These are phyloP conservation scores for Chrysolina americana DNA, from an alignment of 2,888 invertebrate genomes.

Conservation along the genomic window DNA sequence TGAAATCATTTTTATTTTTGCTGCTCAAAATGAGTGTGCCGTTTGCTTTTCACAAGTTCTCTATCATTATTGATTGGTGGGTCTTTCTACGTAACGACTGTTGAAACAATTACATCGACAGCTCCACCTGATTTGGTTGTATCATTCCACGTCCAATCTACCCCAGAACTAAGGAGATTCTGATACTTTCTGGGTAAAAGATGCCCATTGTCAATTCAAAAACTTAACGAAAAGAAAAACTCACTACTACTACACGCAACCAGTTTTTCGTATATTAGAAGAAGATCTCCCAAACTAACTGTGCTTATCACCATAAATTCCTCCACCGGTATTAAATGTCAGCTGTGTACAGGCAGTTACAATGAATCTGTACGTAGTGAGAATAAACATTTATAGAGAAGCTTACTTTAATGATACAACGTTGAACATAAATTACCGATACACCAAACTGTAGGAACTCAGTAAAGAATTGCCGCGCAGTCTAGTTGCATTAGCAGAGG, in stretches of 20 bases:
- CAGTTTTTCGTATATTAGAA: not conserved
- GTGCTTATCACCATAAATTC: not conserved
- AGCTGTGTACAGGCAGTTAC: not conserved
- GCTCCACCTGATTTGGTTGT: too few species aligned
- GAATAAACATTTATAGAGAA: constrained; percentile 39
- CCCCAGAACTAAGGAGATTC: too few species aligned
- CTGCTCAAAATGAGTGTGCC: too few species aligned
- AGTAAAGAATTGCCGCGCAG: constrained; percentile 30
- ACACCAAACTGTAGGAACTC: constrained; percentile 32
- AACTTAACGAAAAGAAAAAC: not conserved
- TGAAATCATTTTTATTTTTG: too few species aligned
- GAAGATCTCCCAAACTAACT: not conserved
- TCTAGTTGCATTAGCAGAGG: constrained; percentile 51
- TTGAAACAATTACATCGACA: too few species aligned
- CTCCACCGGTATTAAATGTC: not conserved
- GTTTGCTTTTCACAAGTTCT: too few species aligned
- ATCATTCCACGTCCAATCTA: too few species aligned
- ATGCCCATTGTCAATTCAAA: too few species aligned
- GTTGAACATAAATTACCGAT: constrained; percentile 43
- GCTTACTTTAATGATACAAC: constrained; percentile 31
- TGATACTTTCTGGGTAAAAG: too few species aligned
- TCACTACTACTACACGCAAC: not conserved
- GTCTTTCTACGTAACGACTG: too few species aligned
- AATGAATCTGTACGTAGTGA: constrained; percentile 10
- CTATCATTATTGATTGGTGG: too few species aligned